Evolutionary conservation across 2,797 vertebrate species (phyloP), one percentile per base, ranked within the genome.

Genomic region (Galaxias olidus): DNA sequence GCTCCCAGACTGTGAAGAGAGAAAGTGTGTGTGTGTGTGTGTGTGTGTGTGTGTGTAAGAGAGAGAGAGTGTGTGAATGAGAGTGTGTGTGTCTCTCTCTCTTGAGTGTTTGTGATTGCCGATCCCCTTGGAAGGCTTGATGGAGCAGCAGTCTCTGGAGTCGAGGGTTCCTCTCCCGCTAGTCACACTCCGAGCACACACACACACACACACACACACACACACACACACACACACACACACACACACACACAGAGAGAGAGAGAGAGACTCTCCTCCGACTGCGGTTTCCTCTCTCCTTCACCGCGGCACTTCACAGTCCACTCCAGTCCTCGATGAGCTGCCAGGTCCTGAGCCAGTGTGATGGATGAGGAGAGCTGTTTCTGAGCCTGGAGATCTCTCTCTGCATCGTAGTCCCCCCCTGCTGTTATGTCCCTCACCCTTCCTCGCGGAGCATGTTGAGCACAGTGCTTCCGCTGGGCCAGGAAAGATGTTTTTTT

Each of bases 161-260:
- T 48, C 48, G 46, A 48, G 9, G n/a, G 15, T n/a, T 15, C 18
- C 62, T 54, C 42, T 63, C 49, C n/a, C 14, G 8, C 61, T 46
- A 15, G 43, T 48, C n/a, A 13, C 8, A 46, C 57, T 30, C 8
- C 9, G 12, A 11, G 1, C 50, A 63, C 42, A 54, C 42, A 63
- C 20, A 58, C 8, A 44, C 54, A 15, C 54, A 43, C 42, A 19
- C 48, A 41, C 47, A 40, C 75, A 72, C 79, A 78, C 75, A 72
- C 43, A 78, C 68, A 85, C 81, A 77, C 81, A 71, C 77, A 55
- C 53, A 44, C 65, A 4, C 10, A 41, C 15, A 14, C 60, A 61
- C n/a, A 18, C 17, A 52, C 43, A 45, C 41, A 48, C 43, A 72
- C 47, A 30, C 59, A 6, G 17, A 42, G 52, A 41, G 20, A 46